phyloP scores from a whole-genome alignment of 1,140 invertebrate species.

The Bombus difficillimus region DNA sequence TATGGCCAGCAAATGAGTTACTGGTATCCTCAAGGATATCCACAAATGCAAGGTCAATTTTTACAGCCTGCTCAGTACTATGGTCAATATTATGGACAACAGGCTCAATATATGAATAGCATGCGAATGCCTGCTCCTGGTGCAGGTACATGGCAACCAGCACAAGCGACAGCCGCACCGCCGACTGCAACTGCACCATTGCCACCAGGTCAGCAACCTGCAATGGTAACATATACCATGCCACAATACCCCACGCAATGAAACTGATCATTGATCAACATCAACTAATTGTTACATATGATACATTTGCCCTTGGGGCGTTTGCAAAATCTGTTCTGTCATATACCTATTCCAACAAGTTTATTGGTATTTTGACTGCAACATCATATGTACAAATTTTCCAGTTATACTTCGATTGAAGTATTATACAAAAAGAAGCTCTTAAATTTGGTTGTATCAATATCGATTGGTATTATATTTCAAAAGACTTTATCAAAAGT shows the following conservation, averaged over 20 bases:
- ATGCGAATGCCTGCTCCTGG: slow-evolving; percentile 84
- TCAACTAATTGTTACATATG: slow-evolving; percentile 64
- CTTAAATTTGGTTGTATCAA: slow-evolving; percentile 45
- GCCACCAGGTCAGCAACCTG: slow-evolving; percentile 84
- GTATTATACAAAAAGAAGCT: slow-evolving; percentile 5
- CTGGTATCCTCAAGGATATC: slow-evolving; percentile 90
- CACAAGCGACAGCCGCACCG: slow-evolving; percentile 80
- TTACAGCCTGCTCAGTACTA: slow-evolving; percentile 79
- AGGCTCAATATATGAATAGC: slow-evolving; percentile 82
- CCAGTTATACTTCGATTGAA: slow-evolving; percentile 33
- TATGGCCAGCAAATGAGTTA: slow-evolving; percentile 90
- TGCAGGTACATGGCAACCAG: slow-evolving; percentile 83
- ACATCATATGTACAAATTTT: slow-evolving; percentile 46
- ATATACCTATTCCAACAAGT: slow-evolving; percentile 68
- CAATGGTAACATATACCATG: slow-evolving; percentile 90
- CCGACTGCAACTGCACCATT: slow-evolving; percentile 82
- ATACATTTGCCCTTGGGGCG: slow-evolving; percentile 62
- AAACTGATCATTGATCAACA: slow-evolving; percentile 75
- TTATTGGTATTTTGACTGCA: slow-evolving; percentile 50
- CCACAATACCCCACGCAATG: slow-evolving; percentile 91
- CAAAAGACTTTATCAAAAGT: slow-evolving; percentile 20
- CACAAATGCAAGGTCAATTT: slow-evolving; percentile 83
- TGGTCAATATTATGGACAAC: slow-evolving; percentile 84
- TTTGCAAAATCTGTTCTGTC: slow-evolving; percentile 60
- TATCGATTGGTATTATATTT: slow-evolving; percentile 31